Conservation (phyloP, 2,113 vertebrate species). For the Silurus meridionalis region DNA sequence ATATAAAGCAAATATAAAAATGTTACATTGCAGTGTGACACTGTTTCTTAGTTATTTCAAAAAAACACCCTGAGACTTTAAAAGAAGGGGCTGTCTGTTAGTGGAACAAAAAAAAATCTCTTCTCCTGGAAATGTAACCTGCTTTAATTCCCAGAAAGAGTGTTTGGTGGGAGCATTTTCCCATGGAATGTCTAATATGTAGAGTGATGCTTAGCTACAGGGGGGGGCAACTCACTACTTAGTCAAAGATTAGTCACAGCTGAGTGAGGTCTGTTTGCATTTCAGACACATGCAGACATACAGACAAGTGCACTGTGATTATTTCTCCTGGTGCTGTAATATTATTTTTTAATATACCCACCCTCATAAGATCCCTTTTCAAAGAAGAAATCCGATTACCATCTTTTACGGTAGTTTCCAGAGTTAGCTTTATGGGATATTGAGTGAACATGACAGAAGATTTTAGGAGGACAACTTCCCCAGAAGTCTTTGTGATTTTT, state of each 20-base stretch:
- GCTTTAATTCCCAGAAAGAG: constrained; percentile 41
- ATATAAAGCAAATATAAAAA: not conserved
- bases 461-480: not conserved
- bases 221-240: not conserved
- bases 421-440: not conserved
- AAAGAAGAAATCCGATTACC: not conserved
- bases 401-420: not conserved
- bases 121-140: constrained; percentile 31
- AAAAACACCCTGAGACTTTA: not conserved
- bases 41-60: not conserved
- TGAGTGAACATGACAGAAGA: not conserved
- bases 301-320: not conserved
- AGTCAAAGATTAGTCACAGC: constrained; percentile 34
- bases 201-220: constrained; percentile 16
- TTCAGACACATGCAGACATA: constrained; percentile 3
- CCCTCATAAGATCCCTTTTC: no score
- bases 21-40: no score
- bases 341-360: not conserved
- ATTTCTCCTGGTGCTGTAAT: not conserved
- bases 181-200: constrained; percentile 13
- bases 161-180: constrained; percentile 16
- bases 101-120: not conserved
- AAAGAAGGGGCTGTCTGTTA: constrained; percentile 9
- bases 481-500: not conserved
- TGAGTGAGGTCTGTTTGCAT: constrained; percentile 20